Conservation (phyloP, 2,113 vertebrate genomes). For the Larimichthys crocea region DNA sequence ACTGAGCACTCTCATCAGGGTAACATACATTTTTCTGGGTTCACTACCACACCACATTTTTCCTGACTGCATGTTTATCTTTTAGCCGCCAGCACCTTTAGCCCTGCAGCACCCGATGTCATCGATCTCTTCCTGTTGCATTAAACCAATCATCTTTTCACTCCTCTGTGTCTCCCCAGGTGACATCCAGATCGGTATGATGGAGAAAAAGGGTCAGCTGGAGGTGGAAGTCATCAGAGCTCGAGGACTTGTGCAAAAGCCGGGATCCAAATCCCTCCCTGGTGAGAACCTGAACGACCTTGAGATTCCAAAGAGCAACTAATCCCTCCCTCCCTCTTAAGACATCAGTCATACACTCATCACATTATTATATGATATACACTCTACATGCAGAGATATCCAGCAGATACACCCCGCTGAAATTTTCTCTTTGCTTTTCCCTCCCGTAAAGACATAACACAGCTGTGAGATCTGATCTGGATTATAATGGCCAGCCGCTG, state of each 20-base stretch:
- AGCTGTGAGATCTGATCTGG: conserved; percentile 18
- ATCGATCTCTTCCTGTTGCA: background rate
- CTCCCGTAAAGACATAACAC: background rate
- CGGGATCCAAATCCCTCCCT: conserved; percentile 96
- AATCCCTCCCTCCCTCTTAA: background rate
- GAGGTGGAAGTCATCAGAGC: conserved; percentile 99
- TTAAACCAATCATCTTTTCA: background rate
- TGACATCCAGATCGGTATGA: conserved; percentile 99
- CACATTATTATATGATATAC: background rate
- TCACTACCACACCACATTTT: too few relatives aligned
- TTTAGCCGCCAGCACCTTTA: background rate
- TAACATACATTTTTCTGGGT: too few relatives aligned
- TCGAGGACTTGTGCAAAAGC: conserved; percentile 95
- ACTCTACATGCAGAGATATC: background rate
- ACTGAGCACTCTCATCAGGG: too few relatives aligned
- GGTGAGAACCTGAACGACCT: conserved; percentile 81
- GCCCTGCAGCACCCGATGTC: background rate
- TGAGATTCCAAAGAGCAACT: background rate
- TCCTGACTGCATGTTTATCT: background rate
- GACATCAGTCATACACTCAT: background rate
- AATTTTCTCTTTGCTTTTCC: background rate
- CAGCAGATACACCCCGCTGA: background rate
- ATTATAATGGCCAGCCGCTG: background rate
- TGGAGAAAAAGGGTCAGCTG: conserved; percentile 97
- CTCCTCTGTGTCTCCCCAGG: conserved; percentile 78